Percentiles rank a stretch among this genome's conserved stretches.
Evolutionary conservation across 2,888 invertebrate genomes (phyloP).

Genomic region (Hoplodrina blanda): DNA sequence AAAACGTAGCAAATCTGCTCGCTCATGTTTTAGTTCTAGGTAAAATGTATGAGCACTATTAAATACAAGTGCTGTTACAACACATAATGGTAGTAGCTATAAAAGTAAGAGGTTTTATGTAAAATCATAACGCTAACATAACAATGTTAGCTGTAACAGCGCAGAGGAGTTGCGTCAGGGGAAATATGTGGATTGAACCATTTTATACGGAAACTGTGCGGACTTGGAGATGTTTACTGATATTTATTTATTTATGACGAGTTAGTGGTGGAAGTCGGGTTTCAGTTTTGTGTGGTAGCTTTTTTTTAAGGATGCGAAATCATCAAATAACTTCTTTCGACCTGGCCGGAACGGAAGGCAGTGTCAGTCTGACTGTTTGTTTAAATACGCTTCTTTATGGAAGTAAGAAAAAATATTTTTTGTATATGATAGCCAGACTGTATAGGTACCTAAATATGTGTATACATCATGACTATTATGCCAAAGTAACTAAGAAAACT

Average conservation of each 20-base stretch:
- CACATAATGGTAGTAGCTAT: conserved; percentile 48
- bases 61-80: conserved; percentile 60
- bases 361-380: no score
- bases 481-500: no score
- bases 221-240: conserved; percentile 15
- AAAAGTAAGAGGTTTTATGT: conserved; percentile 59
- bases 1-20: conserved; percentile 22
- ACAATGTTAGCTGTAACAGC: conserved; percentile 36
- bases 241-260: conserved; percentile 33
- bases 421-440: no score
- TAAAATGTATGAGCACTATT: conserved; percentile 58
- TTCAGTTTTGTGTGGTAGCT: conserved; percentile 1
- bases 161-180: conserved; percentile 36
- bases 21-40: neutral
- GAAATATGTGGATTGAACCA: conserved; percentile 56
- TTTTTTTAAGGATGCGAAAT: neutral
- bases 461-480: no score
- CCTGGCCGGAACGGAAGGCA: no score
- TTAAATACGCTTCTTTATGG: no score
- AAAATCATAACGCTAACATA: conserved; percentile 57
- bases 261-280: conserved; percentile 10
- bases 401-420: no score
- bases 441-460: no score
- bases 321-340: no score
- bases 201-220: conserved; percentile 32